A percentile compares a stretch with the other conserved stretches of the same genome.
phyloP scores from a whole-genome alignment of 1,140 invertebrate genomes.

The Diuraphis noxia region DNA sequence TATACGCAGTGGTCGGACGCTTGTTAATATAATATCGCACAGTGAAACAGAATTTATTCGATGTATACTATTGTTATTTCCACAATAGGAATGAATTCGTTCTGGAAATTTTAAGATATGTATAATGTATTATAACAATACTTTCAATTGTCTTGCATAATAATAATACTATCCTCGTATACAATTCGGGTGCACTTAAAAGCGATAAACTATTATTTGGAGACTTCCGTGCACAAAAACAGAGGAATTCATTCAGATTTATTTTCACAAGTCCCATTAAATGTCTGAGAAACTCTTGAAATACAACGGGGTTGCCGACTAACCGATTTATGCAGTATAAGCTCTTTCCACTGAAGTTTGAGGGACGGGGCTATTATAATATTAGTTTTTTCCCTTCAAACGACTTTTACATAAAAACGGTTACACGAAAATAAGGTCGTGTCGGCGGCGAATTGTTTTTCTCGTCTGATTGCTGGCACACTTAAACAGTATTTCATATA shows the following conservation, averaged over 20 bases:
- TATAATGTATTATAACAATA: neutral
- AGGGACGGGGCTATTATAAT: neutral
- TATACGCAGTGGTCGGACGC: neutral
- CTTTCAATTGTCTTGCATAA: neutral
- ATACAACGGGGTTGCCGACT: neutral
- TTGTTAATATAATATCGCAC: neutral
- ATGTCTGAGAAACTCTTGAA: neutral
- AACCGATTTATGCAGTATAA: neutral
- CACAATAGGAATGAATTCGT: neutral
- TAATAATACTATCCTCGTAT: neutral
- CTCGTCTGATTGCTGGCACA: neutral
- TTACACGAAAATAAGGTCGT: neutral
- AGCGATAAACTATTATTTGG: neutral
- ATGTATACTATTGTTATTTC: neutral
- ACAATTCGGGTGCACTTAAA: neutral
- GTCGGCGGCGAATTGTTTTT: neutral
- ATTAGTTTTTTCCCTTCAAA: neutral
- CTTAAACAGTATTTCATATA: neutral
- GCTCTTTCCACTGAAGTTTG: neutral
- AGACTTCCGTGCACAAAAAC: neutral
- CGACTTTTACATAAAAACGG: neutral
- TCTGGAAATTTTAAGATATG: neutral
- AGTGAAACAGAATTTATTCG: neutral
- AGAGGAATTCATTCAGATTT: neutral
- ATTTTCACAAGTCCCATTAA: neutral